Evolutionary conservation across 1,140 invertebrate species (phyloP).

Genomic region (Temnothorax nylanderi): DNA sequence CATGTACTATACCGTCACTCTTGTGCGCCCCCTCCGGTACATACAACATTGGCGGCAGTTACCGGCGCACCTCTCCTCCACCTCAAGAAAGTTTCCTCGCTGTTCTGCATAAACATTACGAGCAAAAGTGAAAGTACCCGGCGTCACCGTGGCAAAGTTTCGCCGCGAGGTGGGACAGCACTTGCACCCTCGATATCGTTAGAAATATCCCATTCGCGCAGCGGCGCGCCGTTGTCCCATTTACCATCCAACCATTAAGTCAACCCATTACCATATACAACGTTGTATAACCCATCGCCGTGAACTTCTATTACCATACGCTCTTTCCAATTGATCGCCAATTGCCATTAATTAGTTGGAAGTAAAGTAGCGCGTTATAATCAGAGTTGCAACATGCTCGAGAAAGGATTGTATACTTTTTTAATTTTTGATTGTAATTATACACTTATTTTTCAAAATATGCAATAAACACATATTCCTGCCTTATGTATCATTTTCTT

Average conservation of each 20-base stretch:
- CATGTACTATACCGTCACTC: constrained; percentile 40
- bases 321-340: constrained; percentile 55
- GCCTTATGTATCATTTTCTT: not conserved
- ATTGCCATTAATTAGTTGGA: constrained; percentile 35
- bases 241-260: constrained; percentile 59
- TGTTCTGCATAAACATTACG: constrained; percentile 85
- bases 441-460: not conserved
- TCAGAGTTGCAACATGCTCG: not conserved
- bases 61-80: constrained; percentile 72
- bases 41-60: constrained; percentile 64
- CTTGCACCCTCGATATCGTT: constrained; percentile 72
- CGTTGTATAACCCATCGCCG: constrained; percentile 41
- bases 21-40: constrained; percentile 23
- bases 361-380: not conserved
- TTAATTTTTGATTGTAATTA: not conserved
- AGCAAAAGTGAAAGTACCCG: constrained; percentile 84
- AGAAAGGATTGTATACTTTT: not conserved
- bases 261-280: constrained; percentile 59
- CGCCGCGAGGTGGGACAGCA: constrained; percentile 68
- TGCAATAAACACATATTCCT: not conserved
- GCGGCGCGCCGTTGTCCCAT: constrained; percentile 40
- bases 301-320: constrained; percentile 52
- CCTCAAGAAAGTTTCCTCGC: constrained; percentile 81
- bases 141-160: constrained; percentile 82
- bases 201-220: constrained; percentile 56